Evolutionary conservation across 1,140 invertebrate genomes (phyloP), one percentile per base, ranked within the genome.

Genomic region (Macrocentrus cingulum): DNA sequence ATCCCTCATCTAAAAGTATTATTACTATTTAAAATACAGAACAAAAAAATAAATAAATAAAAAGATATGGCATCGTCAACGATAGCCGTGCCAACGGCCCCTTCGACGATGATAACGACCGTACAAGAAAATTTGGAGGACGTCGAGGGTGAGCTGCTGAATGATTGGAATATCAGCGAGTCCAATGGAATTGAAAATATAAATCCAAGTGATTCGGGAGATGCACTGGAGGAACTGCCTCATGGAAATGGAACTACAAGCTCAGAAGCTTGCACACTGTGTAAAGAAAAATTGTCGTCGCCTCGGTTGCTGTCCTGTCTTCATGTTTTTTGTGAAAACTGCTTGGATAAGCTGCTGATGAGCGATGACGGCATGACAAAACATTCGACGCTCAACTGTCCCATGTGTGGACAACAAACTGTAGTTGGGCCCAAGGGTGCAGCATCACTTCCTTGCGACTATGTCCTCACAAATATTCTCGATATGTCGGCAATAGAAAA

Each of bases 311-410:
- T 98, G 61, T 87, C 88, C 61, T 98, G 95, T 79, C 84, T 97
- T 65, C 94, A 97, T 82, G 91, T 92, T 3, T 97, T 95, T 80
- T 97, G 94, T 80, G 89, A 93, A 77, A 82, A 86, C 44, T 97
- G 94, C 71, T 81, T 96, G 61, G 88, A 91, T 67, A 91, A 91
- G 71, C 83, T 91, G 62, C 80, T 90, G 61, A 81, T 87, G 29
- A 87, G 89, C 67, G 89, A 88, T 68, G 82, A 81, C 42, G 85
- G 84, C 36, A 85, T 88, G 68, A 81, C 81, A 65, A 77, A 83
- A 70, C 42, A 62, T 64, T 79, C 82, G 34, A 75, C 79, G 50
- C 77, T 87, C 48, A 80, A 78, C 64, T 95, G 92, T 68, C 89
- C 91, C n/a, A 81, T 84, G 34, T 95, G 93, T 79, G 86, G 89